phyloP scores from a whole-genome alignment of 2,888 invertebrate species.

The Oscheius sp. region DNA sequence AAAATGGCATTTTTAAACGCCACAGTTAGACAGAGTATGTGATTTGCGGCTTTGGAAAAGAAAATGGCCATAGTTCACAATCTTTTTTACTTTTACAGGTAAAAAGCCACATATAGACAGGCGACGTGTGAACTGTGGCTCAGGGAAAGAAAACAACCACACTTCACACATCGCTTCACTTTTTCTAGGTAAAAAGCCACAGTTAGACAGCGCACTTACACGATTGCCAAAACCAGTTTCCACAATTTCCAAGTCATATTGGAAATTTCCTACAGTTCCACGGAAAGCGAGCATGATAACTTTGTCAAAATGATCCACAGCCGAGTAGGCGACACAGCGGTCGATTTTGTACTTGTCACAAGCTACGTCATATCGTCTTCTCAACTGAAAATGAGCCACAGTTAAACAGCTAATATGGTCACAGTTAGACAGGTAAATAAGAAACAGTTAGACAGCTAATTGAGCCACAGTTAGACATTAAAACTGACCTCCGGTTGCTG shows the following conservation, averaged over 20 bases:
- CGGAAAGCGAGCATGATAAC: slow-evolving; percentile 48
- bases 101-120: no score
- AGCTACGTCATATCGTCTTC: slow-evolving; percentile 40
- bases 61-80: no score
- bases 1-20: neutral
- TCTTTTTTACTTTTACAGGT: no score
- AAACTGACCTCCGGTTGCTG: slow-evolving; percentile 46
- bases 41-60: neutral
- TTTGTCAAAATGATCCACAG: slow-evolving; percentile 47
- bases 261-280: slow-evolving; percentile 46
- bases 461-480: no score
- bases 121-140: no score
- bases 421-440: no score
- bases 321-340: slow-evolving; percentile 46
- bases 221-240: slow-evolving; percentile 42
- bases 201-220: slow-evolving; percentile 15
- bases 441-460: neutral
- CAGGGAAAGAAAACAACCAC: no score
- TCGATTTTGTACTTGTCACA: slow-evolving; percentile 45
- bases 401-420: no score
- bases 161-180: no score
- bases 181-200: neutral
- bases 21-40: neutral
- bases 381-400: slow-evolving; percentile 29
- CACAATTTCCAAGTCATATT: slow-evolving; percentile 44